Evolutionary conservation across 2,113 vertebrate species (phyloP), one percentile per base, ranked within the genome.

Genomic region (Cariama cristata): DNA sequence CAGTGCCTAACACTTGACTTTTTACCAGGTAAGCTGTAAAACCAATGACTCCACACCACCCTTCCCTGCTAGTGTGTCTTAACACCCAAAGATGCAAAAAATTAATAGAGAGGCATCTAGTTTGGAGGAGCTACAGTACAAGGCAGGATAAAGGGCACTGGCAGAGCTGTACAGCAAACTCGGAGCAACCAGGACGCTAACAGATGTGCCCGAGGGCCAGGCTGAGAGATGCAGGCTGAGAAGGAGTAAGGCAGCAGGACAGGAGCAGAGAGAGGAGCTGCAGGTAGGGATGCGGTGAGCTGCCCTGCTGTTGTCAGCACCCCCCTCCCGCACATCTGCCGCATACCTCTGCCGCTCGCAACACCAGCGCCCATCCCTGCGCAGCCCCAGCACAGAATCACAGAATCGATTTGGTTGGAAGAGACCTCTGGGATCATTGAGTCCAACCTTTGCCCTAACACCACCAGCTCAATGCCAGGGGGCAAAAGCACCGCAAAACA

Each of bases 271-370:
- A 42, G 42, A 63, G 58, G 10, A 79, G 71, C 9, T 1, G 33
- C 4, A 2, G 7, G 22, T 8, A 38, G 45, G 87, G 33, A 55
- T 30, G 38, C 2, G 1, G 26, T 3, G 14, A 80, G 64, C 56
- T 83, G 58, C 63, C 40, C 35, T 14, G 45, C 53, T 4, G 6
- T 44, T 30, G 4, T n/a, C 58, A 80, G 59, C 58, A 73, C 26
- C 23, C 19, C 28, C 35, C 26, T 67, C 3, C 0, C 13, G 15
- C 23, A 19, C 11, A 13, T 59, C 59, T 50, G 15, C 33, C 16
- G 44, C 2, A 2, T 45, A 77, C 66, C 42, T n/a, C 32, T n/a
- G 63, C 74, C 2, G 21, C 69, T 55, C 1, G 0, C 1, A 10
- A 20, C 35, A 8, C 64, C 50, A 40, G 12, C 4, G 3, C 13